These are phyloP conservation scores for Pyrochroa serraticornis DNA, from an alignment of 2,888 invertebrate species.

Conservation along the genomic window DNA sequence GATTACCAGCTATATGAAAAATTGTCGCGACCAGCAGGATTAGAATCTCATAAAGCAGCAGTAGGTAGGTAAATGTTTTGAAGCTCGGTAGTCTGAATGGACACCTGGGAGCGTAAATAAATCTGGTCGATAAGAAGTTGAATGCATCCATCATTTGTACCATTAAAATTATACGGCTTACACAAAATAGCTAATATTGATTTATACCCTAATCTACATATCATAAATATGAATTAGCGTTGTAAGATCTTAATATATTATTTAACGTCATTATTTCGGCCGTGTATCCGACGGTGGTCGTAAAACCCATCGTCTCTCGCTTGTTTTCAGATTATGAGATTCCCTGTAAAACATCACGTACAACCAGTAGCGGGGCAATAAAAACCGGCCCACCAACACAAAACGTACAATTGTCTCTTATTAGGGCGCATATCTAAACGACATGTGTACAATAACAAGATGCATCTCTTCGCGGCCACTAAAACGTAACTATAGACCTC, in stretches of 20 bases:
- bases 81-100: constrained; percentile 6
- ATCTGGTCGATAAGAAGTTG: constrained; percentile 33
- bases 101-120: constrained; percentile 15
- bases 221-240: constrained; percentile 43
- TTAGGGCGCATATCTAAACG: constrained; percentile 51
- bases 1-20: constrained; percentile 4
- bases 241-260: constrained; percentile 45
- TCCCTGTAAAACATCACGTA: constrained; percentile 41
- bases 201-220: constrained; percentile 44
- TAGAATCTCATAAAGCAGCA: not conserved
- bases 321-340: constrained; percentile 27
- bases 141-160: constrained; percentile 37
- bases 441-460: constrained; percentile 47
- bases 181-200: constrained; percentile 41
- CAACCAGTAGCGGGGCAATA: constrained; percentile 41
- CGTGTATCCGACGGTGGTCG: constrained; percentile 33
- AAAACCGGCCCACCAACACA: constrained; percentile 44
- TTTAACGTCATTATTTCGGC: constrained; percentile 42
- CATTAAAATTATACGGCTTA: constrained; percentile 35
- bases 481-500: constrained; percentile 5
- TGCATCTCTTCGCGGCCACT: constrained; percentile 38
- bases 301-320: constrained; percentile 16
- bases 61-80: constrained; percentile 3
- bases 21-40: constrained; percentile 6
- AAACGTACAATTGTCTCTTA: constrained; percentile 50